Conservation (phyloP, 2,113 vertebrate genomes). For the Brachyistius frenatus region DNA sequence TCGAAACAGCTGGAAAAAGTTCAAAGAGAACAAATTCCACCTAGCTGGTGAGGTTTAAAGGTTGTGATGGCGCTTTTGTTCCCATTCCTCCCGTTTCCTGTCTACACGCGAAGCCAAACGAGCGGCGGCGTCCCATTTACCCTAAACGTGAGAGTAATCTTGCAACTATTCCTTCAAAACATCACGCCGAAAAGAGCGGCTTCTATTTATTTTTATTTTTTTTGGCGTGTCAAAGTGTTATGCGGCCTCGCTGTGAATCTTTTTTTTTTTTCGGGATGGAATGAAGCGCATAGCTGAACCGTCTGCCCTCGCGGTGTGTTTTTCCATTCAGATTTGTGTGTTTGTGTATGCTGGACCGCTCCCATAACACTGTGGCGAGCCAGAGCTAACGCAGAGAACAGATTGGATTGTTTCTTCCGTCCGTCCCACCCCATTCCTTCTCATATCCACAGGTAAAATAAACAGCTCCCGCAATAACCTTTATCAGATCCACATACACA, state of each 20-base stretch:
- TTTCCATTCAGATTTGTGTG: slow-evolving; percentile 41
- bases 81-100: no score
- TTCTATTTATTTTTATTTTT: background rate
- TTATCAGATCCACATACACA: slow-evolving; percentile 8
- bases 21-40: background rate
- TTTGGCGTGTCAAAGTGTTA: slow-evolving; percentile 2
- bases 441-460: background rate
- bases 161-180: background rate
- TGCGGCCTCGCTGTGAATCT: background rate
- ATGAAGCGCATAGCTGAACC: slow-evolving; percentile 1
- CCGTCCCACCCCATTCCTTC: slow-evolving; percentile 11
- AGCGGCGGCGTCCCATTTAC: no score
- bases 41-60: no score
- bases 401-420: slow-evolving; percentile 9
- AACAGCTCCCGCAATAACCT: background rate
- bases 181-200: background rate
- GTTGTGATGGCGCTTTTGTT: no score
- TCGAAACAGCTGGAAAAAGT: background rate
- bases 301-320: background rate
- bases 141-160: no score
- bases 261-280: slow-evolving; percentile 22
- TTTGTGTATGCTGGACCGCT: slow-evolving; percentile 36
- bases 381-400: slow-evolving; percentile 5
- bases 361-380: background rate
- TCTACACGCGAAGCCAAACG: no score